Percentiles rank a stretch among this genome's conserved stretches.
These are phyloP conservation scores for Heliconius sara DNA, from an alignment of 2,888 invertebrate species.

Conservation along the genomic window DNA sequence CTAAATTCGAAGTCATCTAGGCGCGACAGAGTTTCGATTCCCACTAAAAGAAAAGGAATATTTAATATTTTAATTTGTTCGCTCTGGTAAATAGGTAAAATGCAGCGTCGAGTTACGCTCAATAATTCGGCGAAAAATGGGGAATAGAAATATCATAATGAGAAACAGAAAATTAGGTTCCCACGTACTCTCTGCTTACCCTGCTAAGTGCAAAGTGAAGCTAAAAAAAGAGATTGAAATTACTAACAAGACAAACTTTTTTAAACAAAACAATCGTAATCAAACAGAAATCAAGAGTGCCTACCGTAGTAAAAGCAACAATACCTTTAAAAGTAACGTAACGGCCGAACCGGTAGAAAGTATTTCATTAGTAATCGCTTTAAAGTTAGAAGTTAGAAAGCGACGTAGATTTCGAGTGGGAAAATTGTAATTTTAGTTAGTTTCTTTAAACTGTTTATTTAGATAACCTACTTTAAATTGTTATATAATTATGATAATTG, in stretches of 20 bases:
- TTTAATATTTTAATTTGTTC: no score
- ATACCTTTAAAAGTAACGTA: slow-evolving; percentile 17
- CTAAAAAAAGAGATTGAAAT: not conserved
- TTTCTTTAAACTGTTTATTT: not conserved
- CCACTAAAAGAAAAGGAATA: no score
- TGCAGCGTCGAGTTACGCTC: no score
- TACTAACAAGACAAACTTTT: not conserved
- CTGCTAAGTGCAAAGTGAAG: no score
- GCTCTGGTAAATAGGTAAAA: no score
- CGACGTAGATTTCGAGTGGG: slow-evolving; percentile 51
- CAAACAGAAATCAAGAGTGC: slow-evolving; percentile 16
- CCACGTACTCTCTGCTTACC: no score
- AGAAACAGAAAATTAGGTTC: no score
- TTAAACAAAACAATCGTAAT: not conserved
- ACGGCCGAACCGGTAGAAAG: slow-evolving; percentile 39
- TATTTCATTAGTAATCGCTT: slow-evolving; percentile 40
- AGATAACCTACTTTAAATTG: not conserved
- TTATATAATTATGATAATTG: not conserved
- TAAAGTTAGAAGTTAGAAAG: slow-evolving; percentile 54
- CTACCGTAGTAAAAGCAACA: not conserved
- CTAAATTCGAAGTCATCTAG: no score
- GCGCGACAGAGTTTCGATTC: no score
- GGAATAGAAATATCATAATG: no score
- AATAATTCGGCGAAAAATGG: no score
- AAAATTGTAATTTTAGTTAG: slow-evolving; percentile 49